Evolutionary conservation across 2,888 invertebrate species (phyloP).

Genomic region (Caenorhabditis zanzibari): DNA sequence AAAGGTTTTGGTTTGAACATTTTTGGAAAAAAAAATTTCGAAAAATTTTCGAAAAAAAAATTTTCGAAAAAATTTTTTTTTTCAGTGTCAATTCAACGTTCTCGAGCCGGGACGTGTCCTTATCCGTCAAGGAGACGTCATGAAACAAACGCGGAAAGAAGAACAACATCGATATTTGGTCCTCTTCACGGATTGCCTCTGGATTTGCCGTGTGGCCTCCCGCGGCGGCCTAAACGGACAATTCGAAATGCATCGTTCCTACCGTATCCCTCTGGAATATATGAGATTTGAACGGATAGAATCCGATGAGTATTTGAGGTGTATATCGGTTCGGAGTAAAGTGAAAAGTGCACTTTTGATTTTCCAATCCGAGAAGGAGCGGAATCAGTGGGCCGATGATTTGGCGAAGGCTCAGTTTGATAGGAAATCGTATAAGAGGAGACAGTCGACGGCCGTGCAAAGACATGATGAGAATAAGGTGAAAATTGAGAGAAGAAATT

Average conservation of each 20-base stretch:
- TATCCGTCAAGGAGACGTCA: conserved; percentile 76
- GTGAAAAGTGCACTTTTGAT: conserved; percentile 64
- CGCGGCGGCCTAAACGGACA: conserved; percentile 42
- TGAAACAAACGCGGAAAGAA: conserved; percentile 80
- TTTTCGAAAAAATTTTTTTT: background rate
- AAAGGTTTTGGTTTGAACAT: background rate
- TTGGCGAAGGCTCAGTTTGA: conserved; percentile 51
- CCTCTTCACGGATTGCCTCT: conserved; percentile 79
- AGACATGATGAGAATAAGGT: conserved; percentile 47
- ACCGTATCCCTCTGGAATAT: conserved; percentile 76
- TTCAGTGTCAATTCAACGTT: conserved; percentile 79
- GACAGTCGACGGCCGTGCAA: conserved; percentile 55
- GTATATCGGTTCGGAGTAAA: conserved; percentile 62
- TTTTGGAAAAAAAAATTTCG: background rate
- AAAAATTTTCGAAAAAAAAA: background rate
- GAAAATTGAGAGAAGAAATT: background rate
- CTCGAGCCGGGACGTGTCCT: conserved; percentile 77
- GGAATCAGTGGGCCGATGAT: conserved; percentile 67
- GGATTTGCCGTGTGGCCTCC: conserved; percentile 75
- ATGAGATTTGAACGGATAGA: conserved; percentile 63
- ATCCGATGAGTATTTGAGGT: conserved; percentile 64
- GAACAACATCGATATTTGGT: conserved; percentile 76
- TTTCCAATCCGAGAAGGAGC: conserved; percentile 65
- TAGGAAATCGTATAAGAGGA: conserved; percentile 50
- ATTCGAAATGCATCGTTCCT: conserved; percentile 75